A percentile compares a stretch with the other conserved stretches of the same genome.
Conservation (phyloP, 2,797 vertebrate genomes). For the Diplodus puntazzo region DNA sequence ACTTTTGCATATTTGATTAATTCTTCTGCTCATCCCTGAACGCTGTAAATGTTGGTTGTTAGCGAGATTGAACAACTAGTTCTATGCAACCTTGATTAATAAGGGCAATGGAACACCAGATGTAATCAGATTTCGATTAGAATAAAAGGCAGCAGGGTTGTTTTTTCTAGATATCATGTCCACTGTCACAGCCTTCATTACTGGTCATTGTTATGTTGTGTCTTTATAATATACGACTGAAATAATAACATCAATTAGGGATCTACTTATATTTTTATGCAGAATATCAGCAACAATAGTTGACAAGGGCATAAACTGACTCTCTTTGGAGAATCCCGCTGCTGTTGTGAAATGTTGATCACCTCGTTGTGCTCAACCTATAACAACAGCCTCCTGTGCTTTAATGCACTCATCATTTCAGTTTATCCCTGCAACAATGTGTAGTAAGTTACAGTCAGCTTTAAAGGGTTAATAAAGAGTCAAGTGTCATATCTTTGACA, state of each 20-base stretch:
- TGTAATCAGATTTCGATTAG: constrained; percentile 56
- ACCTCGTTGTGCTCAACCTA: neutral
- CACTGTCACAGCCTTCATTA: constrained; percentile 11
- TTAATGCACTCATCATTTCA: neutral
- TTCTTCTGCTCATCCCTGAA: constrained; percentile 11
- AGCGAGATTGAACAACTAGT: constrained; percentile 22
- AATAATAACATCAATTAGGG: no score
- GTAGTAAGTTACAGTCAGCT: constrained; percentile 4
- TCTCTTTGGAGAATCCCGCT: neutral
- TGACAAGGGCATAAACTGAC: neutral
- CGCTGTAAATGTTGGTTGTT: constrained; percentile 16
- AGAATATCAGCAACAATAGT: no score
- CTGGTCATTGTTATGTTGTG: constrained; percentile 4
- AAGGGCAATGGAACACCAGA: constrained; percentile 34
- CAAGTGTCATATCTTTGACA: neutral
- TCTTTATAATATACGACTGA: no score
- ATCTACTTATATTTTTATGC: no score
- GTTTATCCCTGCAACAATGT: neutral
- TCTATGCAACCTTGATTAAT: constrained; percentile 54
- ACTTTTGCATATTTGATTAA: constrained; percentile 11
- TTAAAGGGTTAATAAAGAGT: constrained; percentile 2
- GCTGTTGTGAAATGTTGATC: neutral
- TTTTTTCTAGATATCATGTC: constrained; percentile 18
- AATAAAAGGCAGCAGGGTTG: constrained; percentile 12
- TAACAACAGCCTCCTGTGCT: neutral